These are phyloP conservation scores for Marronus borbonicus DNA, from an alignment of 2,888 invertebrate genomes.

Conservation along the genomic window DNA sequence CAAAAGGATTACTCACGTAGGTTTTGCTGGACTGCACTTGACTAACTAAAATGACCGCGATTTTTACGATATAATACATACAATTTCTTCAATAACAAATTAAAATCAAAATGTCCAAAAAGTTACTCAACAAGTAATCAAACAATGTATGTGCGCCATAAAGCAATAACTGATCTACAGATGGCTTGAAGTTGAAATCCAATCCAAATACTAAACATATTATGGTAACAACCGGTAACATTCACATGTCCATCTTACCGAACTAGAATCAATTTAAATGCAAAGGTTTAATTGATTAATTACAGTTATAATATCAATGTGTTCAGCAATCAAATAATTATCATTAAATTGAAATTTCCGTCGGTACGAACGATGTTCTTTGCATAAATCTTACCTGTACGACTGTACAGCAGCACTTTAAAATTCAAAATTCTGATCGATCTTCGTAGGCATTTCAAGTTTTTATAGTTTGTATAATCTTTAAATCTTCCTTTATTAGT, in stretches of 20 bases:
- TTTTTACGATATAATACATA: too few species aligned
- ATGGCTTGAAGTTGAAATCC: neutral
- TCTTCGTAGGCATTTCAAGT: too few species aligned
- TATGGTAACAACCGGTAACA: conserved; percentile 21
- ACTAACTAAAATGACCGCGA: too few species aligned
- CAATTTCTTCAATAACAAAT: neutral
- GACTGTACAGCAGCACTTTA: too few species aligned
- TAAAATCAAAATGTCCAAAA: neutral
- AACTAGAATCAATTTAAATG: conserved; percentile 20
- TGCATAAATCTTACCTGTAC: neutral
- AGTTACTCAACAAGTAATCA: neutral
- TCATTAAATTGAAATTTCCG: conserved; percentile 13
- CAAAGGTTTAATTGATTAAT: conserved; percentile 31
- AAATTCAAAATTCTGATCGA: too few species aligned
- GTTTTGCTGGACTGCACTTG: neutral
- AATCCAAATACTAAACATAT: neutral
- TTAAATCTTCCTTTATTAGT: too few species aligned
- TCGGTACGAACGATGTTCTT: neutral
- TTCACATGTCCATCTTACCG: conserved; percentile 15
- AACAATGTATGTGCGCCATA: neutral
- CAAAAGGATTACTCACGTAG: neutral
- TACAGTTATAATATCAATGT: conserved; percentile 20
- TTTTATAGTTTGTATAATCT: too few species aligned
- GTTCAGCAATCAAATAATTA: conserved; percentile 5
- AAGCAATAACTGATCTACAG: neutral